Base-by-base conservation (phyloP, 2,113 vertebrate genomes). In the Cryptoleucopteryx plumbea region DNA sequence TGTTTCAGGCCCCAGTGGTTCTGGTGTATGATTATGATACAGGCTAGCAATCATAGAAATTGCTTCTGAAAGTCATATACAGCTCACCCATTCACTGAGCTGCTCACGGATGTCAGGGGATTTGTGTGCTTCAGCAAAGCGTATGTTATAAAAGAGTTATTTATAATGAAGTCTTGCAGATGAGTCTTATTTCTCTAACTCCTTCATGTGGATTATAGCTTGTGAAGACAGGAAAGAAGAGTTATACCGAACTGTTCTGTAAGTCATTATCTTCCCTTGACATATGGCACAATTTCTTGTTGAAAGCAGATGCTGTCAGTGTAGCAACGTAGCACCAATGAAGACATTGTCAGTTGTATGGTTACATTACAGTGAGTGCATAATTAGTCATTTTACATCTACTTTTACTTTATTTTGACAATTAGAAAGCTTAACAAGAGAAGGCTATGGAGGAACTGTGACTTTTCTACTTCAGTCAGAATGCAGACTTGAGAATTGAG, bases 31-130 rank as follows among this genome's bases (percentile, higher is more conserved):
- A 81, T 90, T 72, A 68, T 91, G 88, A 87, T 80, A 78, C 85
- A 91, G 87, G 38, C 62, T 77, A 89, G 89, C 85, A 95, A 93
- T 84, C 94, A 87, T 29, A 96, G 68, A 86, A 97, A 96, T 95
- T 94, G 63, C 77, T 93, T 92, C 75, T 71, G 94, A 80, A 90
- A 95, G 66, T 40, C 87, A 48, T 38, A 87, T 63, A 83, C 52
- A 78, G 89, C 94, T 90, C 65, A 40, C 34, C 88, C 90, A 34
- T 92, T 92, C 93, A 72, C 59, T 4, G 53, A 90, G 38, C 67
- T 75, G 71, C 93, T 93, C 11, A 2, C 36, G 0, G 52, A 80
- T 75, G 50, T 21, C 23, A 43, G 78, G 88, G 91, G 34, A 82
- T 91, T 88, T 91, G 66, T 95, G 73, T 43, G 73, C 73, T 93